Base-by-base conservation (phyloP, 2,113 vertebrate genomes). In the Pedionomus torquatus region DNA sequence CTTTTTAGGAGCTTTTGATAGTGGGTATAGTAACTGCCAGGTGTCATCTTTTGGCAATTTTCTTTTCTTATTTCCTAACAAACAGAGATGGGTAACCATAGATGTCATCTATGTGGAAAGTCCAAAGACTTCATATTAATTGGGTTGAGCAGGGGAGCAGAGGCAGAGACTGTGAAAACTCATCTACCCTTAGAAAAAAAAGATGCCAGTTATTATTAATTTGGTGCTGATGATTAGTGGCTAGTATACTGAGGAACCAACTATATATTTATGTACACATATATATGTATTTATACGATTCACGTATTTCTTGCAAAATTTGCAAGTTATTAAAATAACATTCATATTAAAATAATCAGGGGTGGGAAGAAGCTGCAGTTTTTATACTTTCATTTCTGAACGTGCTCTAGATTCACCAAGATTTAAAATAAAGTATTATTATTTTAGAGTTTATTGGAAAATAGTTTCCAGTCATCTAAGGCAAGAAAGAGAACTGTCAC, bases 261-360 rank as follows among this genome's bases (percentile, higher is more conserved):
- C 37, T 76, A 13, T 0, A 3, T n/a, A 7, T 20, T 10, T 24
- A 8, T 24, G 44, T 7, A 17, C 5, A 54, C 5, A 18, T 11
- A 7, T 26, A 8, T 15, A 9, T 39, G 5, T 60, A 17, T 46
- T 24, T 44, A 11, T 33, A 55, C 6, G 49, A 30, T 28, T 69
- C 15, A 52, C 15, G 2, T 54, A 21, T 66, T 68, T 79, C 16
- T 68, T 37, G 51, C 46, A 75, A 83, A 46, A 84, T 69, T 23
- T 66, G 17, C 11, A 71, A 55, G 28, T 64, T 39, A 39, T 39
- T 80, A 54, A 66, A 65, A 30, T 30, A 1, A 2, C 28, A 23
- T 39, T 64, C 3, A 5, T 37, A 35, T 58, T 75, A 39, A 65
- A 46, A 46, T 70, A 37, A 41, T 58, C 10, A 37, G 49, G 19